Evolutionary conservation across 2,888 invertebrate genomes (phyloP).

Genomic region (Acrocera orbiculus): DNA sequence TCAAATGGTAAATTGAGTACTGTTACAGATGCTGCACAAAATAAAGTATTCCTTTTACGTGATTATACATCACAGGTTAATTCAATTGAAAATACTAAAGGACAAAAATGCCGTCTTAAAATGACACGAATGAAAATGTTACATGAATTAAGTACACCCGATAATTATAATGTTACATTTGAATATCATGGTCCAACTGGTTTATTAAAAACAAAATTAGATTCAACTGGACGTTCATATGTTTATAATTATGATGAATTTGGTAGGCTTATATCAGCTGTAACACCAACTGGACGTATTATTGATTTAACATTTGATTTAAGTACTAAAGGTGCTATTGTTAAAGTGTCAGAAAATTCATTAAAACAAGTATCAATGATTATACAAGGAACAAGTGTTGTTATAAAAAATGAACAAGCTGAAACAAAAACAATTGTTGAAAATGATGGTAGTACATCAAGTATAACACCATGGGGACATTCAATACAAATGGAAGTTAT

Average conservation of each 20-base stretch:
- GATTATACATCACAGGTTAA: conserved; percentile 80
- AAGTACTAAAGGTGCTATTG: conserved; percentile 79
- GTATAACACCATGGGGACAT: conserved; percentile 73
- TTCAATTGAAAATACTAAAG: conserved; percentile 85
- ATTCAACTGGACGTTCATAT: conserved; percentile 77
- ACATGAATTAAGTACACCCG: conserved; percentile 77
- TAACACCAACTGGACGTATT: conserved; percentile 89
- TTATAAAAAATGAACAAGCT: conserved; percentile 64
- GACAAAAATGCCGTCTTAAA: conserved; percentile 72
- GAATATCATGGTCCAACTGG: conserved; percentile 86
- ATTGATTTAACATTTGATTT: conserved; percentile 75
- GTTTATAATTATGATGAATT: conserved; percentile 92
- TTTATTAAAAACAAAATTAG: conserved; percentile 70
- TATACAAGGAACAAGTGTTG: conserved; percentile 73
- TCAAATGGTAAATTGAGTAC: conserved; percentile 88
- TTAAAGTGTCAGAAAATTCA: conserved; percentile 66
- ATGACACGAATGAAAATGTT: conserved; percentile 89
- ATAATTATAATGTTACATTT: conserved; percentile 85
- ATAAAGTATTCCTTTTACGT: conserved; percentile 65
- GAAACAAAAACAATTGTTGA: conserved; percentile 64
- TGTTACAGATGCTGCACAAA: conserved; percentile 84
- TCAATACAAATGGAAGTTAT: conserved; percentile 77
- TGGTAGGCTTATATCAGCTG: conserved; percentile 76
- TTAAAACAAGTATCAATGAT: conserved; percentile 68
- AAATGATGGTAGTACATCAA: conserved; percentile 67